phyloP scores from a whole-genome alignment of 2,888 invertebrate genomes.

The Pterobdella sp. region DNA sequence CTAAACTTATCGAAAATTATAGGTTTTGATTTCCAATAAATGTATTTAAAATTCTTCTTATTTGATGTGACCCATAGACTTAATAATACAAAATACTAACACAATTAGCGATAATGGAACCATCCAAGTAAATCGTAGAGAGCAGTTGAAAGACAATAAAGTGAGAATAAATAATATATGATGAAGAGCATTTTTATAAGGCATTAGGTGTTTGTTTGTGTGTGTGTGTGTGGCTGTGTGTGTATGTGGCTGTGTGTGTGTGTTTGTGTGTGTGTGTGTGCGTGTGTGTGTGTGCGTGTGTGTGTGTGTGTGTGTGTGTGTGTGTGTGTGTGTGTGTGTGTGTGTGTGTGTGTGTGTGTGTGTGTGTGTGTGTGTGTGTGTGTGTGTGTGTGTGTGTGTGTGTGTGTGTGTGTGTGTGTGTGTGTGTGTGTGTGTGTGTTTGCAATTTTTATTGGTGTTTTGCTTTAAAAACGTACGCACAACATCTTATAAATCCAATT shows the following conservation, averaged over 20 bases:
- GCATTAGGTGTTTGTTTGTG: not conserved
- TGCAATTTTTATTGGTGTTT: not conserved
- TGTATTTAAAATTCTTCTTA: too few species aligned
- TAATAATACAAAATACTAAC: too few species aligned
- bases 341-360: constrained; percentile 4
- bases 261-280: not conserved
- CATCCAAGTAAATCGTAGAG: too few species aligned
- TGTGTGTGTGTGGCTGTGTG: not conserved
- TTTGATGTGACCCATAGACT: too few species aligned
- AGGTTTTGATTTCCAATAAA: too few species aligned
- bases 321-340: constrained; percentile 4
- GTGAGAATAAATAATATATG: too few species aligned
- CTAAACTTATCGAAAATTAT: too few species aligned
- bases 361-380: constrained; percentile 4
- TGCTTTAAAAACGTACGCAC: not conserved
- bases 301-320: constrained; percentile 4
- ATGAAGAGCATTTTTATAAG: too few species aligned
- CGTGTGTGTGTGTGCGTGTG: not conserved
- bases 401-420: constrained; percentile 4
- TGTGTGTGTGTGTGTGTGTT: constrained; percentile 3
- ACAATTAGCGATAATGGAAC: too few species aligned
- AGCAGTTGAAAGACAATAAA: too few species aligned
- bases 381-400: constrained; percentile 4
- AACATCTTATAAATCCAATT: not conserved
- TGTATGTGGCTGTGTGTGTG: not conserved